A percentile compares a stretch with the other conserved stretches of the same genome.
phyloP scores from a whole-genome alignment of 64 coral and sea anemone species.

The Acropora yongei region DNA sequence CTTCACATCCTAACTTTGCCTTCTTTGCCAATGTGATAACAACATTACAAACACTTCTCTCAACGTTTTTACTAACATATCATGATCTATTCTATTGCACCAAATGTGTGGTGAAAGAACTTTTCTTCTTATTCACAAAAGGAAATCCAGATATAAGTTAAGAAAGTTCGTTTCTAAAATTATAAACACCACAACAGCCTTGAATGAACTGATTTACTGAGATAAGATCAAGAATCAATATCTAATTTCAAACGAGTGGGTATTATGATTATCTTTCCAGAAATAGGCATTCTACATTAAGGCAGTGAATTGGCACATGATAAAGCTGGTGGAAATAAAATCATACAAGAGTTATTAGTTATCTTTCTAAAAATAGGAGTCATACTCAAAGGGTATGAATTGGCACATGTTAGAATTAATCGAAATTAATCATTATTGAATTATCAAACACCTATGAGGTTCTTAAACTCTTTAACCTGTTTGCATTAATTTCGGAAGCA shows the following conservation, averaged over 20 bases:
- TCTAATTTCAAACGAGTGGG: neutral
- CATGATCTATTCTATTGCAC: no score
- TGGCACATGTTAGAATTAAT: neutral
- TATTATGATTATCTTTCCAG: neutral
- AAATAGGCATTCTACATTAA: conserved; percentile 10
- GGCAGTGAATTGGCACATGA: neutral
- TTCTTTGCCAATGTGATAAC: no score
- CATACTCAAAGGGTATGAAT: neutral
- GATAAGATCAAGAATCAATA: neutral
- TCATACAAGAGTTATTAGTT: neutral
- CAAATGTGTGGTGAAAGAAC: no score
- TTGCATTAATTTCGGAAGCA: neutral
- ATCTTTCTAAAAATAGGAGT: conserved; percentile 16
- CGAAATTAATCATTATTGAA: neutral
- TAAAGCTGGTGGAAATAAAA: neutral
- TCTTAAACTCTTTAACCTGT: neutral
- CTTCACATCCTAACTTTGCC: no score
- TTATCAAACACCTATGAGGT: neutral
- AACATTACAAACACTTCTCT: no score
- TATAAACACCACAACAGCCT: neutral
- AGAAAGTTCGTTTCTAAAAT: neutral
- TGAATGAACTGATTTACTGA: neutral
- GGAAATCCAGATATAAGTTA: neutral
- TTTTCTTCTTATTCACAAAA: neutral
- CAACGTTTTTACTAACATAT: no score